Evolutionary conservation across 2,888 invertebrate genomes (phyloP), one percentile per base, ranked within the genome.

Genomic region (Nomada flava): DNA sequence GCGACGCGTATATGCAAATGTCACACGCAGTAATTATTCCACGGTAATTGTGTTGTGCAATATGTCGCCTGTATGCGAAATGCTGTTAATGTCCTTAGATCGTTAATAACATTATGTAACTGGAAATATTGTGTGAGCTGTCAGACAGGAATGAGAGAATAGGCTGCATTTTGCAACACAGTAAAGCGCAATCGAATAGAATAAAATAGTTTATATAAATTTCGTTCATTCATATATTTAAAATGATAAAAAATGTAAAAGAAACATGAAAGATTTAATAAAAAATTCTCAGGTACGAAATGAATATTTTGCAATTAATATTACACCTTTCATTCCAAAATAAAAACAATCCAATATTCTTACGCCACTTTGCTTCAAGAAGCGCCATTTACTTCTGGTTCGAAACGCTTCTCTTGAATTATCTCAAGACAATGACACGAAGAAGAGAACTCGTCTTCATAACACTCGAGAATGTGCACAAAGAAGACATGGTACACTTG

Each of bases 11-110:
- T 67, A 65, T 52, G 65, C 62, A 71, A 75, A 81, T 75, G 81
- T 75, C 81, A 75, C 55, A 50, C 10, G 69, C 75, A 52, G 75
- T 75, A 82, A 81, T 82, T 82, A 81, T 70, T 50, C 70, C 15
- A 11, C 9, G 53, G 55, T 55, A 64, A 73, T 73, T 53, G 62
- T 70, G 65, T 81, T 74, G 55, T 29, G 64, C 55, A 81, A 74
- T 60, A 53, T 65, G 69, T 55, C 44, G 47, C 60, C 3, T 23
- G 53, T 15, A 29, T 23, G 47, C 3, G 70, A 55, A 65, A 36
- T 60, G n/a, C 42, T n/a, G 62, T 55, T 75, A 62, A 50, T 29
- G 47, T n/a, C n/a, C 23, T 53, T 36, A n/a, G 36, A 82, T 75
- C 60, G 26, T 62, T 71, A 72, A 63, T 68, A 67, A 63, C 26